Base-by-base conservation (phyloP, 2,113 vertebrate species). In the Carettochelys insculpta region DNA sequence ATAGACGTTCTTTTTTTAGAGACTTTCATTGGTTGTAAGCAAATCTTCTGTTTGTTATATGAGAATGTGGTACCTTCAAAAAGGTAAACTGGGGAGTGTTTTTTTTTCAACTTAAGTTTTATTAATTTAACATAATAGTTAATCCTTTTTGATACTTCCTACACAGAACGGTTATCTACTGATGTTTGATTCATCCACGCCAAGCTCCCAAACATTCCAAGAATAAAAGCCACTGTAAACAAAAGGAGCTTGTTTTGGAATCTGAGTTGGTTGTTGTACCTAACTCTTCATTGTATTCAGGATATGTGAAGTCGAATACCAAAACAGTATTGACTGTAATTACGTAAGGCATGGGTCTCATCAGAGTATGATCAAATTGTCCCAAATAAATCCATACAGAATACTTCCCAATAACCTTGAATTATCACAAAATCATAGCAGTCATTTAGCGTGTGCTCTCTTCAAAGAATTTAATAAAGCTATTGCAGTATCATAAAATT, bases 1-100 rank as follows among this genome's bases (percentile, higher is more conserved):
- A 77, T 86, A 90, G 83, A 31, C 83, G 79, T 86, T 84, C 58
- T 92, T 85, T 75, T 92, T 85, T 75, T 22, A 45, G 89, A 86
- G 77, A 71, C 31, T 56, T 45, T 76, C 61, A 94, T 78, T 77
- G 47, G 65, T 83, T 90, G 77, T 79, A 92, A 92, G 71, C 78
- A 85, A 7, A 29, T 89, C 12, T 80, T 85, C 38, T 10, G 7
- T 82, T 88, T 77, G 25, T 76, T 34, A 34, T 50, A 71, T 80
- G 52, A 58, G 34, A 41, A 41, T 20, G 73, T 84, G 83, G 85
- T 20, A 75, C 29, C 56, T 43, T 92, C 27, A 38, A 65, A 83
- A 92, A 77, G 29, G 20, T 47, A 45, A 41, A 47, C 25, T 47
- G n/a, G 45, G 25, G 6, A 13, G 3, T 14, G 43, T 43, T 13